Percentiles rank a stretch among this genome's conserved stretches.
Conservation (phyloP, 2,113 vertebrate species). For the Sturnus vulgaris region DNA sequence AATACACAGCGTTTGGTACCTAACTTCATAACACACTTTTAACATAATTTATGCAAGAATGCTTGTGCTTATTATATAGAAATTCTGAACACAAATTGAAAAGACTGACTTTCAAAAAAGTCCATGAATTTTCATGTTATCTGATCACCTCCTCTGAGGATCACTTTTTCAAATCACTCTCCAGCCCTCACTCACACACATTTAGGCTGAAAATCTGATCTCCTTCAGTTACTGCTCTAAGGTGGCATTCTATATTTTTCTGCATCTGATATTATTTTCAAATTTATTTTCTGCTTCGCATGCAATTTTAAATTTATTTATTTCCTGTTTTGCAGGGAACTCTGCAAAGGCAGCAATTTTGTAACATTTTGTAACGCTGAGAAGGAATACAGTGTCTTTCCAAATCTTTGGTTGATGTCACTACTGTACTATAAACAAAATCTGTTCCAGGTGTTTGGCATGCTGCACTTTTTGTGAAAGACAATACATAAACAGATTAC, state of each 20-base stretch:
- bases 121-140: not conserved
- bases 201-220: not conserved
- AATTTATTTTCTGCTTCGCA: not conserved
- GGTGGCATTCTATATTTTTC: not conserved
- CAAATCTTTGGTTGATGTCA: not conserved
- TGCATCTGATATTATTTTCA: not conserved
- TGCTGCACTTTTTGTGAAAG: not conserved
- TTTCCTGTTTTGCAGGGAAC: not conserved
- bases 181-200: not conserved
- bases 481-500: not conserved
- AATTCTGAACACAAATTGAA: not conserved
- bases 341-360: not conserved
- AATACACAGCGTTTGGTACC: not conserved
- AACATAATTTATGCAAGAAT: not conserved
- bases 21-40: not conserved
- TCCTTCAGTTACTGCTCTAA: not conserved
- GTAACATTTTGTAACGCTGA: not conserved
- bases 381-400: not conserved
- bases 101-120: not conserved
- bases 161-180: not conserved
- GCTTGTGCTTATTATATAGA: not conserved
- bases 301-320: not conserved
- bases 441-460: not conserved
- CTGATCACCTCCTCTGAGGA: not conserved
- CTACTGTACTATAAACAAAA: not conserved